A percentile compares a stretch with the other conserved stretches of the same genome.
Evolutionary conservation across 2,888 invertebrate species (phyloP).

Genomic region (Amphipoea oculea): DNA sequence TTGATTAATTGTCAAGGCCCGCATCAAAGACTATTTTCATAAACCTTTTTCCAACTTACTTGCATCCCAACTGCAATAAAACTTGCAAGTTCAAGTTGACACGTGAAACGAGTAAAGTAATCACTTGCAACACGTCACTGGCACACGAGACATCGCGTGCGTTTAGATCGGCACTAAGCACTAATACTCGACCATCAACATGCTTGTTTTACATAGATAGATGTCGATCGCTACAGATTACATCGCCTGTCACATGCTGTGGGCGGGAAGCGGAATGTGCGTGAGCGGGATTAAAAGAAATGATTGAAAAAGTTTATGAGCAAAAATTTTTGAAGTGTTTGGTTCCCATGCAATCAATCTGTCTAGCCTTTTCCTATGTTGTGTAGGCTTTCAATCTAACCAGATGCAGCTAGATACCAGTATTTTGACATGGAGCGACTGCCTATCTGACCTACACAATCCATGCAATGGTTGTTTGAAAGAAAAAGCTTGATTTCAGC

Average conservation of each 20-base stretch:
- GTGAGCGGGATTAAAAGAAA: slow-evolving; percentile 14
- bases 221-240: slow-evolving; percentile 51
- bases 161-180: slow-evolving; percentile 58
- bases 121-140: slow-evolving; percentile 48
- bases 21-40: not conserved
- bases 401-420: too few relatives aligned
- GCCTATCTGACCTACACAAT: not conserved
- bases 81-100: slow-evolving; percentile 19
- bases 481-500: slow-evolving; percentile 3
- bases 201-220: slow-evolving; percentile 59
- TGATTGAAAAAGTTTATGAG: slow-evolving; percentile 9
- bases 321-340: not conserved
- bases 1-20: not conserved
- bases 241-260: slow-evolving; percentile 33
- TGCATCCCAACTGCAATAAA: slow-evolving; percentile 4
- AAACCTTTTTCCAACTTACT: slow-evolving; percentile 30
- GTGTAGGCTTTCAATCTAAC: too few relatives aligned
- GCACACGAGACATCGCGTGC: slow-evolving; percentile 60
- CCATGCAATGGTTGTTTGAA: not conserved
- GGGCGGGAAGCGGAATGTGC: slow-evolving; percentile 49
- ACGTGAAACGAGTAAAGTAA: slow-evolving; percentile 28
- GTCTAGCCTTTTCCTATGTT: too few relatives aligned
- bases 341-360: not conserved
- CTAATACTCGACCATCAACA: slow-evolving; percentile 59
- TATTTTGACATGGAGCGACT: too few relatives aligned